Percentiles rank a stretch among this genome's conserved stretches.
These are phyloP conservation scores for Polylopha cassiicola DNA, from an alignment of 2,888 invertebrate genomes.

Conservation along the genomic window DNA sequence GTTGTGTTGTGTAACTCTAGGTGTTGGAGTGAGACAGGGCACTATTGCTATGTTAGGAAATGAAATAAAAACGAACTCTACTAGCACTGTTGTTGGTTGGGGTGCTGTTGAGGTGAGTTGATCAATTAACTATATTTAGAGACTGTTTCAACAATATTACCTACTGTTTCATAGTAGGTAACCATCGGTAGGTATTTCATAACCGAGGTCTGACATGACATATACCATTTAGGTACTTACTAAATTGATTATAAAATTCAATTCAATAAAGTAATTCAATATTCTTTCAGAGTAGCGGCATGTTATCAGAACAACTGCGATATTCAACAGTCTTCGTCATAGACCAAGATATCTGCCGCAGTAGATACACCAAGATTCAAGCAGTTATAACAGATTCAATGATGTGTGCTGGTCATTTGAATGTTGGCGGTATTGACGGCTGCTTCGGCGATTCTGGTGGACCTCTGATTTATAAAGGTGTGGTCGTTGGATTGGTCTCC, in stretches of 20 bases:
- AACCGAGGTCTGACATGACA: too few species aligned
- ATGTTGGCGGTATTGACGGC: constrained; percentile 59
- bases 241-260: too few species aligned
- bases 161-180: too few species aligned
- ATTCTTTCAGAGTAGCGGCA: constrained; percentile 46
- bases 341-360: constrained; percentile 47
- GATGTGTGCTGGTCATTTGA: constrained; percentile 61
- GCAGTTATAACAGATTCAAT: constrained; percentile 57
- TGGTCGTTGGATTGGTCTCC: constrained; percentile 62
- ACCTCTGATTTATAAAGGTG: constrained; percentile 61
- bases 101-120: constrained; percentile 53
- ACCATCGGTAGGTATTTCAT: too few species aligned
- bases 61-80: constrained; percentile 47
- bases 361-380: constrained; percentile 51
- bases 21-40: constrained; percentile 50
- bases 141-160: too few species aligned
- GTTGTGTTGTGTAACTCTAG: too few species aligned
- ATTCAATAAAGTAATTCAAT: too few species aligned
- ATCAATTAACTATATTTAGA: neutral
- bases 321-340: constrained; percentile 49
- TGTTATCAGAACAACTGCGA: constrained; percentile 60
- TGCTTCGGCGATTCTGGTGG: constrained; percentile 70
- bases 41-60: constrained; percentile 55
- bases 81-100: constrained; percentile 60
- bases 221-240: too few species aligned